Evolutionary conservation across 2,888 invertebrate species (phyloP), one percentile per base, ranked within the genome.

Genomic region (Eristalinus sepulchralis): DNA sequence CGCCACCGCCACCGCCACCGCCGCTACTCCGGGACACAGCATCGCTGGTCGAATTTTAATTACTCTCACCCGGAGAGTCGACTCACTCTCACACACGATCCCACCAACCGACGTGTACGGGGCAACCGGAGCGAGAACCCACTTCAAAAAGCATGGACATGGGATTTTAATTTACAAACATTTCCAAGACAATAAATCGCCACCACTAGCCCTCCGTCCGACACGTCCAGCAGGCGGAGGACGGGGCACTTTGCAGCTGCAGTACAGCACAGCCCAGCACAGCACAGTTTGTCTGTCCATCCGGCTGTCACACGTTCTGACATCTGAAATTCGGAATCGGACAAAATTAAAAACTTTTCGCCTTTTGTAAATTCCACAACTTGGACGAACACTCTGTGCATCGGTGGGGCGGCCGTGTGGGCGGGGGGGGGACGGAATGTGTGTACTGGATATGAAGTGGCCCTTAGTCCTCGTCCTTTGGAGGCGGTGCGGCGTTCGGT

Each of bases 271-370:
- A 53, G 64, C 59, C n/a, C n/a, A 63, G 63, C 36, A 59, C 76
- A 53, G 64, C 59, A 64, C 57, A 77, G 76, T 77, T 89, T 88
- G 89, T 87, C 88, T 88, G 88, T 88, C 88, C 85, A 88, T 88
- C 88, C 89, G 89, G 76, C 79, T 85, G 88, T 82, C 83, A 84
- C 88, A 88, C 79, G 80, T 87, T 82, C 85, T 88, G 89, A 88
- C 89, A 89, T 80, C 78, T 87, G 88, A 88, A 89, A 89, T 89
- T 88, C 88, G 88, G 89, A 89, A 88, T 89, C 88, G 89, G 86
- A 87, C 88, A 86, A 88, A 89, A 89, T 89, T 89, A 89, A 88
- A 89, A 89, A 89, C 83, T 86, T 86, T 83, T 86, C 86, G 86
- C 86, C 86, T 86, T 86, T 83, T 79, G 86, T 86, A 83, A 79